phyloP scores from a whole-genome alignment of 2,888 invertebrate genomes.

The Rutpela maculata region DNA sequence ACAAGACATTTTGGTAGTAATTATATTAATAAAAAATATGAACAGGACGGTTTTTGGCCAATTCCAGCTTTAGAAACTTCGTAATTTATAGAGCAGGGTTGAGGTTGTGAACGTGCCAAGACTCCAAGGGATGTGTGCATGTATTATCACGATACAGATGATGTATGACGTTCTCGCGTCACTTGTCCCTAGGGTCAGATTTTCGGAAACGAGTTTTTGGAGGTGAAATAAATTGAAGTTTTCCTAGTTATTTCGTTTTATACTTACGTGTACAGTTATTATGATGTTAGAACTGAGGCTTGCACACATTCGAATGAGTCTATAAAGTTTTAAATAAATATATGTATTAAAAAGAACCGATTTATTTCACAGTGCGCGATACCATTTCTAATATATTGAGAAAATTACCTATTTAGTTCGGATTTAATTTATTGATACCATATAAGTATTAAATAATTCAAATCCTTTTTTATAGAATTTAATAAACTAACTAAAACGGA shows the following conservation, averaged over 20 bases:
- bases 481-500: no score
- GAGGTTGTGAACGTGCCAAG: slow-evolving; percentile 48
- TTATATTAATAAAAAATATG: slow-evolving; percentile 2
- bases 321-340: no score
- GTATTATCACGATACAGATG: slow-evolving; percentile 66
- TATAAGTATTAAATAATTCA: no score
- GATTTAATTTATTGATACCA: no score
- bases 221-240: slow-evolving; percentile 43
- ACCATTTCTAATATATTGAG: no score
- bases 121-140: slow-evolving; percentile 60
- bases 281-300: neutral
- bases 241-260: slow-evolving; percentile 39
- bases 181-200: slow-evolving; percentile 65
- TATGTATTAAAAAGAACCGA: no score
- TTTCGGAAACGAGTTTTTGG: slow-evolving; percentile 67
- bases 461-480: no score
- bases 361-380: no score
- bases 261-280: neutral
- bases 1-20: neutral
- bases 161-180: slow-evolving; percentile 64
- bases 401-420: no score
- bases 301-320: no score
- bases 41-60: neutral
- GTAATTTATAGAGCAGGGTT: slow-evolving; percentile 39
- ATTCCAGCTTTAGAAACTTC: slow-evolving; percentile 12